Base-by-base conservation (phyloP, 2,113 vertebrate species). In the Etheostoma spectabile region DNA sequence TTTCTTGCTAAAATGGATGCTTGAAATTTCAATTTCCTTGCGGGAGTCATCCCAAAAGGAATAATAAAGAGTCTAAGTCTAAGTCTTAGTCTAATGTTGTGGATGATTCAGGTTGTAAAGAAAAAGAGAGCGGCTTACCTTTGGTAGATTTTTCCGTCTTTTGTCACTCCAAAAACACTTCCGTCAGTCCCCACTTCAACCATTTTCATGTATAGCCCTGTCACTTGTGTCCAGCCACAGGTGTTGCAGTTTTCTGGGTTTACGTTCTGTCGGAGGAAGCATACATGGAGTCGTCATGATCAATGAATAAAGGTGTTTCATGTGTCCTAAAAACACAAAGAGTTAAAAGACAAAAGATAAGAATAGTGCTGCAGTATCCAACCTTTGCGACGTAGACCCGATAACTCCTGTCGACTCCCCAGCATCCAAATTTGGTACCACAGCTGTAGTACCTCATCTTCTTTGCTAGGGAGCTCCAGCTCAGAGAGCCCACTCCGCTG, bases 111-210 rank as follows among this genome's bases (percentile, higher is more conserved):
- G 51, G 51, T 53, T 53, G 51, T 53, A 30, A 30, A 30, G 30
- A 30, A 30, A 30, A 30, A 30, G 30, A 30, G 4, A 30, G 30
- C 13, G 55, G 6, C 51, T 70, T 75, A 88, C 85, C 89, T 91
- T 66, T 86, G 30, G 27, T 11, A 73, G 48, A 92, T 22, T 0
- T 15, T 0, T 4, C 89, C 84, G 0, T 0, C 0, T 21, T 0
- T 10, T 8, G 0, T 11, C 16, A 90, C 49, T 18, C 51, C 86
- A 69, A 74, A 89, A 3, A 88, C 70, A 0, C 0, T 61, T 45
- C 91, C 89, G 15, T 89, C 77, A 15, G 62, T 60, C 18, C 27
- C 76, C 16, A 83, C 79, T 56, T 91, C 85, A 42, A 86, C 24
- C 83, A n/a, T 61, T 38, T 3, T 33, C 48, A 89, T 30, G 30